Base-by-base conservation (phyloP, 2,113 vertebrate species). In the Castor canadensis region DNA sequence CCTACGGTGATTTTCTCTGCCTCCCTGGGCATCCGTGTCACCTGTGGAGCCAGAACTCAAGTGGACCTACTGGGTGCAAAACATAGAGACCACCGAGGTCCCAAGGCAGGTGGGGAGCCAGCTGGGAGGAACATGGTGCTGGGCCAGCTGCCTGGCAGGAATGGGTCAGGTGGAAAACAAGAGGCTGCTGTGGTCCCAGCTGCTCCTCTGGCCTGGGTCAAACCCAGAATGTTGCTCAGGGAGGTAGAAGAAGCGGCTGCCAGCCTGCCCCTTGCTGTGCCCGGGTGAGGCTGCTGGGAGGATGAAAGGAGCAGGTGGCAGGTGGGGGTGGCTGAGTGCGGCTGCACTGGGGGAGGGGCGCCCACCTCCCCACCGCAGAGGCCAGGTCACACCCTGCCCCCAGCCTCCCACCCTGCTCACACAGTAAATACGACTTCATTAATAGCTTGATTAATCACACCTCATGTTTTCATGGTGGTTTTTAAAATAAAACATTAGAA, bases 401-500 rank as follows among this genome's bases (percentile, higher is more conserved):
- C 15, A 26, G 49, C 67, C 83, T 45, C 69, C 86, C 56, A 2
- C 30, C 52, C 87, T 9, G 9, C 83, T 77, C 17, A 3, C 79
- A 76, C 89, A 67, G 95, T 71, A 67, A 95, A 94, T 69, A 77
- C 0, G 1, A 47, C 77, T 93, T 96, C 96, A 93, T 96, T 97
- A 96, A 95, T 97, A 96, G 96, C 96, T 86, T 94, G 96, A 97
- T 97, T 97, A 96, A 97, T 97, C 96, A 93, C 97, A 97, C 96
- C 95, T 96, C 94, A 89, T 95, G 93, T 94, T 96, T 97, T 93
- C 2, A 0, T 96, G 93, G 93, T 89, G 69, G 86, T 91, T 96
- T 97, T 97, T 96, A 97, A 97, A 97, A 97, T 97, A 97, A 96
- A 97, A 94, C 97, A 97, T 95, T 96, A 56, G 91, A 97, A 97